Conservation (phyloP, 2,888 invertebrate species). For the Eugnorisma glareosa region DNA sequence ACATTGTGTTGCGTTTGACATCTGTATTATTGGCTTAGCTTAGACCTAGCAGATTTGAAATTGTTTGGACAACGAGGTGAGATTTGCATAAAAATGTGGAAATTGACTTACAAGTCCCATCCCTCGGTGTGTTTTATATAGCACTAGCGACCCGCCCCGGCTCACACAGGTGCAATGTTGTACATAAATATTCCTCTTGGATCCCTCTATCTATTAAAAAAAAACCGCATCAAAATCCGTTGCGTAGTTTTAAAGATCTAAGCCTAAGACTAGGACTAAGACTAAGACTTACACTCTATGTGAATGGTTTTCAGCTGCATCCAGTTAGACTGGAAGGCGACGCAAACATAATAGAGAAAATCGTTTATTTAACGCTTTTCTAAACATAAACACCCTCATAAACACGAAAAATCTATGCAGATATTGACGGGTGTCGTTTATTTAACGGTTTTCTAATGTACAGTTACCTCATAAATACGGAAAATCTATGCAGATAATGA, state of each 20-base stretch:
- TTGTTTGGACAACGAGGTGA: neutral
- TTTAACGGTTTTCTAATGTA: conserved; percentile 17
- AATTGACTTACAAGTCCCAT: neutral
- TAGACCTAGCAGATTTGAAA: conserved; percentile 2
- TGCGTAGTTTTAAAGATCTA: no score
- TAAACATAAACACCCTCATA: conserved; percentile 24
- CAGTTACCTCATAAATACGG: conserved; percentile 34
- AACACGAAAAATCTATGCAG: conserved; percentile 15
- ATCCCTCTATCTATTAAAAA: no score
- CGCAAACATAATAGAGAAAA: neutral
- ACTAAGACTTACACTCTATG: neutral
- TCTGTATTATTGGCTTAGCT: conserved; percentile 24
- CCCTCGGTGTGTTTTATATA: neutral
- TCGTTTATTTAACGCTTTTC: conserved; percentile 6
- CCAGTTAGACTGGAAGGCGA: neutral
- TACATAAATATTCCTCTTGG: no score
- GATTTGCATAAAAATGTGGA: neutral
- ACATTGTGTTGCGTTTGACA: conserved; percentile 50
- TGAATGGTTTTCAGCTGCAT: neutral
- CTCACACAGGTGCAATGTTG: no score
- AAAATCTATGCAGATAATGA: neutral
- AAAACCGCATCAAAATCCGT: no score
- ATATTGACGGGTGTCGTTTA: neutral
- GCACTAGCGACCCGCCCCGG: no score
- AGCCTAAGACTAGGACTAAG: no score